Evolutionary conservation across 1,140 invertebrate genomes (phyloP).

Genomic region (Neuroterus valhalla): DNA sequence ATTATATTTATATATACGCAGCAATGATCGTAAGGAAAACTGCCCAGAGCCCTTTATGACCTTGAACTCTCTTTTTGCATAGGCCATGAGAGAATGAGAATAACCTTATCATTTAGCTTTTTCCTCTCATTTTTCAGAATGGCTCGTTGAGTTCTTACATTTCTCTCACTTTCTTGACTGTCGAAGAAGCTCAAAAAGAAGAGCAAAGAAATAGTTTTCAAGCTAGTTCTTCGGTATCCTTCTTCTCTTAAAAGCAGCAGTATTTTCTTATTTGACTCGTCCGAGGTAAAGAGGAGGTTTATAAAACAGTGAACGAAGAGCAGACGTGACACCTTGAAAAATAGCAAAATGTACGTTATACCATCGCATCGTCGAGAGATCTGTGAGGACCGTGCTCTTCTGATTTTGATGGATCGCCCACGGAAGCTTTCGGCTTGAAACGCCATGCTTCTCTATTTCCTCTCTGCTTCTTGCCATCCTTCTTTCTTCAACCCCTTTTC

Average conservation of each 20-base stretch:
- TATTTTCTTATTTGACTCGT: conserved; percentile 23
- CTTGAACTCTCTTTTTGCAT: too few species aligned
- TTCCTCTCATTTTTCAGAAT: too few species aligned
- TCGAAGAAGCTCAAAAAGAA: neutral
- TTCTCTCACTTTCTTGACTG: neutral
- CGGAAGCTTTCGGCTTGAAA: conserved; percentile 24
- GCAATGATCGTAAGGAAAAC: too few species aligned
- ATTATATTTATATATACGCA: too few species aligned
- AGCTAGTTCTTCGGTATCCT: neutral
- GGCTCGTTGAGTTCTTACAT: neutral
- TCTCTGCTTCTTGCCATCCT: conserved; percentile 23
- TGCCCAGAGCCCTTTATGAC: too few species aligned
- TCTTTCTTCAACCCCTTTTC: neutral
- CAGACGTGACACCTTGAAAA: conserved; percentile 24
- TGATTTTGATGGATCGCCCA: conserved; percentile 63
- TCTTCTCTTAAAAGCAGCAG: conserved; percentile 1
- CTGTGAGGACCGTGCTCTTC: conserved; percentile 36
- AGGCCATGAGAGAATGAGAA: too few species aligned
- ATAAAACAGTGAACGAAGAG: conserved; percentile 26
- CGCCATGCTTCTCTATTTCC: conserved; percentile 16
- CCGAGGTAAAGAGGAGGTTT: conserved; percentile 19
- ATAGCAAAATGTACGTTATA: conserved; percentile 20
- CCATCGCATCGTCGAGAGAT: conserved; percentile 28
- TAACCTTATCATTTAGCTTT: too few species aligned
- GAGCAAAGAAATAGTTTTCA: neutral